A percentile compares a stretch with the other conserved stretches of the same genome.
Evolutionary conservation across 2,797 vertebrate species (phyloP).

Genomic region (Prunella strophiata): DNA sequence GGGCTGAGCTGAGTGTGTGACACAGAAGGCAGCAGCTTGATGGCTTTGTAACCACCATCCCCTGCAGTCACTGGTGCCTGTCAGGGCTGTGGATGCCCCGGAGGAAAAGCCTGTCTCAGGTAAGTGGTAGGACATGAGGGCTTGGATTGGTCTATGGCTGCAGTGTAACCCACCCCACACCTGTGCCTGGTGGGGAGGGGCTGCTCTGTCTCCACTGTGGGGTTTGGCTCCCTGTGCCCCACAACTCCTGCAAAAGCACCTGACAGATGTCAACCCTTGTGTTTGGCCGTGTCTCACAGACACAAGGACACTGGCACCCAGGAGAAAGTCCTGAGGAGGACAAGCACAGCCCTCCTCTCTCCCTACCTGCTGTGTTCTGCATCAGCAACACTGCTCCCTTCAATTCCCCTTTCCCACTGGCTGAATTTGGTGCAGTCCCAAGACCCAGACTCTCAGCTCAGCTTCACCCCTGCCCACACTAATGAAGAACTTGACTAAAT

Average conservation of each 20-base stretch:
- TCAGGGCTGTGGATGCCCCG: neutral
- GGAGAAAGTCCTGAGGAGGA: neutral
- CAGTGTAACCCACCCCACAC: neutral
- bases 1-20: neutral
- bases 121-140: rapidly evolving
- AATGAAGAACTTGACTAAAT: neutral
- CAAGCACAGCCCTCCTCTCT: neutral
- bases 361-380: neutral
- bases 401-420: neutral
- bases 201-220: neutral
- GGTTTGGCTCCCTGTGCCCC: neutral
- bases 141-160: neutral
- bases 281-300: rapidly evolving
- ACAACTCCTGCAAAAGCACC: neutral
- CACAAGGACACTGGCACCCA: neutral
- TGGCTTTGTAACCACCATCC: neutral
- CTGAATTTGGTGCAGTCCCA: neutral
- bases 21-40: neutral
- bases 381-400: neutral
- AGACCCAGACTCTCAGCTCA: neutral
- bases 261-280: rapidly evolving
- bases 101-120: neutral
- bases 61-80: neutral
- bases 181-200: neutral
- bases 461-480: neutral